Conservation (phyloP, 1,140 invertebrate genomes). For the Calliopsis andreniformis region DNA sequence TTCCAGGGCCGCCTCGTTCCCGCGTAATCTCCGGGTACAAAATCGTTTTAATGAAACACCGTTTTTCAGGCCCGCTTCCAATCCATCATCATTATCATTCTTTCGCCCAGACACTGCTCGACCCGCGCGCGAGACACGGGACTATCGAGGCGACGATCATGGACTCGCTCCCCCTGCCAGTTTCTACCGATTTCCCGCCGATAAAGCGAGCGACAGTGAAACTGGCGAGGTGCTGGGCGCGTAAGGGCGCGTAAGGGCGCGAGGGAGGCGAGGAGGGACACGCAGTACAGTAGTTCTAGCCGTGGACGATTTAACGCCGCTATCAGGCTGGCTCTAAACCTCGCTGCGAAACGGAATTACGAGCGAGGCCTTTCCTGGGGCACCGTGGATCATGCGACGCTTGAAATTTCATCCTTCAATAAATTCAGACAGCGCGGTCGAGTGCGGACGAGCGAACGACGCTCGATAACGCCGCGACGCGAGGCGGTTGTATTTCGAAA, state of each 20-base stretch:
- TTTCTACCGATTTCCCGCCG: constrained; percentile 59
- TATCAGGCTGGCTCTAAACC: constrained; percentile 4
- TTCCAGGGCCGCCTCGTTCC: not conserved
- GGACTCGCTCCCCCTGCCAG: constrained; percentile 40
- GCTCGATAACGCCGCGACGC: not conserved
- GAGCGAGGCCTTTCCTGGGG: not conserved
- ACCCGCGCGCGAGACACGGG: constrained; percentile 18
- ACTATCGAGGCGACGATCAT: constrained; percentile 53
- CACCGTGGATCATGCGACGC: constrained; percentile 1
- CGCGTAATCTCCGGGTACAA: constrained; percentile 2
- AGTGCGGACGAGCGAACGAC: no score
- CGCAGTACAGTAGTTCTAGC: constrained; percentile 8
- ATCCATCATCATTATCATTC: constrained; percentile 45
- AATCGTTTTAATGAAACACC: constrained; percentile 34
- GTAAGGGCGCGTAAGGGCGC: not conserved
- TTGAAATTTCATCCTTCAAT: constrained; percentile 18
- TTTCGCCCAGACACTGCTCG: no score
- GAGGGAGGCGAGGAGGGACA: not conserved
- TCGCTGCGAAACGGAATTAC: constrained; percentile 3
- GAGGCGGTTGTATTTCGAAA: constrained; percentile 4
- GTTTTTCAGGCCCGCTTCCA: constrained; percentile 17
- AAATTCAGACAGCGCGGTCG: not conserved
- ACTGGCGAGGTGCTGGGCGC: constrained; percentile 22
- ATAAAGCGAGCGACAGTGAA: constrained; percentile 49
- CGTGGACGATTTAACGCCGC: constrained; percentile 19